These are phyloP conservation scores for Antrozous pallidus DNA, from an alignment of 2,797 vertebrate species.

Conservation along the genomic window DNA sequence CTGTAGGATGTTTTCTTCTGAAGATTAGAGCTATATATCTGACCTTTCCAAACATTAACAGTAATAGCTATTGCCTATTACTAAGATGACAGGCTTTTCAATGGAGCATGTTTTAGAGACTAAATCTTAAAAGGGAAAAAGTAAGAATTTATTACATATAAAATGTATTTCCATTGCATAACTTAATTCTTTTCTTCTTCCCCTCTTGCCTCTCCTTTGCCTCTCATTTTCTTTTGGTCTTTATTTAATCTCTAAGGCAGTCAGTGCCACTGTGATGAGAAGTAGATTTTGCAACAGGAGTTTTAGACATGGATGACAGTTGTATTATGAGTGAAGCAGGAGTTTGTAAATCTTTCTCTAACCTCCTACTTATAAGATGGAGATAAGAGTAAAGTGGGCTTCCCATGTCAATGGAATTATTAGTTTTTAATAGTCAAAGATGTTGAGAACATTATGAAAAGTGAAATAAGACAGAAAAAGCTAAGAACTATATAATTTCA, in stretches of 20 bases:
- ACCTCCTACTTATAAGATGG: background rate
- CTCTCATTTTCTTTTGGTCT: background rate
- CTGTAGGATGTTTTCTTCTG: background rate
- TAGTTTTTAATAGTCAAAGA: background rate
- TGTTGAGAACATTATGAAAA: too few relatives aligned
- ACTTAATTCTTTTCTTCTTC: background rate
- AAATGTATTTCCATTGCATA: background rate
- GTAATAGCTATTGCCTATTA: constrained; percentile 30
- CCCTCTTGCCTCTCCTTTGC: background rate
- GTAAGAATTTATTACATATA: constrained; percentile 1
- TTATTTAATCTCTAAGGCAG: background rate
- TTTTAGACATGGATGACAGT: background rate
- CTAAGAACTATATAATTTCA: too few relatives aligned
- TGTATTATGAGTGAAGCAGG: background rate
- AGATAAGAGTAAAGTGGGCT: too few relatives aligned
- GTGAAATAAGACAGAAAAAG: too few relatives aligned
- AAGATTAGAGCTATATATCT: constrained; percentile 2
- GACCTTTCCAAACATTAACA: background rate
- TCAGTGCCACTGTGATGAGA: background rate
- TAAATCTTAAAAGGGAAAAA: constrained; percentile 33
- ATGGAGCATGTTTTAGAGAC: background rate
- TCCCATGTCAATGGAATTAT: background rate
- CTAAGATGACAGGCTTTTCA: constrained; percentile 18
- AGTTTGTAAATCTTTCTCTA: background rate
- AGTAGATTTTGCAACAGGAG: background rate